A percentile compares a stretch with the other conserved stretches of the same genome.
Conservation (phyloP, 2,113 vertebrate species). For the Equus przewalskii region DNA sequence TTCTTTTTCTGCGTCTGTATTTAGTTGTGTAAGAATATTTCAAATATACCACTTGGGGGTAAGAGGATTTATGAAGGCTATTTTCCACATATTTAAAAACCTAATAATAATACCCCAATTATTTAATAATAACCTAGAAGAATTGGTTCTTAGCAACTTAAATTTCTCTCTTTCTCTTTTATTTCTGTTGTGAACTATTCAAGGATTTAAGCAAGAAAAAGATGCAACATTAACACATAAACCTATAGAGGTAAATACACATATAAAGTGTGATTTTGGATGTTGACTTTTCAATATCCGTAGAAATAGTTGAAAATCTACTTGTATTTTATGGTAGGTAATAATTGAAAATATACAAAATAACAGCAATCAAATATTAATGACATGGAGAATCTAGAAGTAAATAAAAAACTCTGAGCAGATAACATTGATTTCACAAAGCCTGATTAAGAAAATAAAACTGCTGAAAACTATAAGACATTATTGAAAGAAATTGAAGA, state of each 20-base stretch:
- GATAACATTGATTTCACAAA: not conserved
- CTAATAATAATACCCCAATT: not conserved
- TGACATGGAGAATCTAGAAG: not conserved
- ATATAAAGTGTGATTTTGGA: not conserved
- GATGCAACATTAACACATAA: not conserved
- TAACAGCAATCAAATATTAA: not conserved
- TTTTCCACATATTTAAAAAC: not conserved
- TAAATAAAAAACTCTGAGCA: not conserved
- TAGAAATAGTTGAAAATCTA: not conserved
- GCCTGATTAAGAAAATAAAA: not conserved
- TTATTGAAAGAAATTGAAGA: too few species aligned
- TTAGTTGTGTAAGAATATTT: not conserved
- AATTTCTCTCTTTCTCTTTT: not conserved
- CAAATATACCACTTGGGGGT: not conserved
- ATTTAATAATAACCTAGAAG: not conserved
- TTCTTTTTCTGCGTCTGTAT: not conserved
- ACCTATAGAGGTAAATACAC: not conserved
- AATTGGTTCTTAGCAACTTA: not conserved
- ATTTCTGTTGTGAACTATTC: not conserved
- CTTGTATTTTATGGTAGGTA: not conserved
- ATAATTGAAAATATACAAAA: constrained; percentile 2
- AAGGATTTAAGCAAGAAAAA: not conserved
- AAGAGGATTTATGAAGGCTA: not conserved
- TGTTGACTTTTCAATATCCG: not conserved
- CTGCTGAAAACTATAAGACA: too few species aligned